Conservation (phyloP, 2,797 vertebrate genomes). For the Oryzias dopingdopingensis region DNA sequence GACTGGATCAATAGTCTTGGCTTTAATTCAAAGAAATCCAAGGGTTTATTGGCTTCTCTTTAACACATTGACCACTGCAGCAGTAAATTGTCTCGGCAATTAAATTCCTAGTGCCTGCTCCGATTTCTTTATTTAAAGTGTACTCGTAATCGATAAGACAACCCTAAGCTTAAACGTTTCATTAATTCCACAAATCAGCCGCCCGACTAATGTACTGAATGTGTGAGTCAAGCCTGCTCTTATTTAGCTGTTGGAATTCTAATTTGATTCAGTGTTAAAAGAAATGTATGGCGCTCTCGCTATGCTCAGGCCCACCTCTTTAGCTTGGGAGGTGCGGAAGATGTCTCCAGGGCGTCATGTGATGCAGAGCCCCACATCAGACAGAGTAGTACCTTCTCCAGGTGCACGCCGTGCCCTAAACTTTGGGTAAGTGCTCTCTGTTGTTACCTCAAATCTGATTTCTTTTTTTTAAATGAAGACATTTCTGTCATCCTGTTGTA, state of each 20-base stretch:
- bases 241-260: conserved; percentile 10
- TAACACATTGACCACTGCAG: conserved; percentile 69
- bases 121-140: conserved; percentile 46
- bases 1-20: conserved; percentile 64
- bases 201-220: conserved; percentile 30
- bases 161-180: conserved; percentile 36
- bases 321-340: conserved; percentile 98
- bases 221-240: conserved; percentile 16
- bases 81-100: conserved; percentile 72
- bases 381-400: conserved; percentile 88
- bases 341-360: conserved; percentile 98
- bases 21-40: conserved; percentile 72
- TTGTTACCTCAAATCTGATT: conserved; percentile 3
- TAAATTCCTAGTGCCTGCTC: conserved; percentile 50
- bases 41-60: conserved; percentile 71
- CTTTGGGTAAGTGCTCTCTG: conserved; percentile 82
- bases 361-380: conserved; percentile 89
- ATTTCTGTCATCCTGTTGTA: conserved; percentile 43
- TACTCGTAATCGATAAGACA: conserved; percentile 59
- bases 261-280: conserved; percentile 11
- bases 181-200: conserved; percentile 32
- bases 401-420: conserved; percentile 87
- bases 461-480: conserved; percentile 30
- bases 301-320: conserved; percentile 87
- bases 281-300: conserved; percentile 6